These are phyloP conservation scores for Cossypha heuglini DNA, from an alignment of 2,797 vertebrate species.

Conservation along the genomic window DNA sequence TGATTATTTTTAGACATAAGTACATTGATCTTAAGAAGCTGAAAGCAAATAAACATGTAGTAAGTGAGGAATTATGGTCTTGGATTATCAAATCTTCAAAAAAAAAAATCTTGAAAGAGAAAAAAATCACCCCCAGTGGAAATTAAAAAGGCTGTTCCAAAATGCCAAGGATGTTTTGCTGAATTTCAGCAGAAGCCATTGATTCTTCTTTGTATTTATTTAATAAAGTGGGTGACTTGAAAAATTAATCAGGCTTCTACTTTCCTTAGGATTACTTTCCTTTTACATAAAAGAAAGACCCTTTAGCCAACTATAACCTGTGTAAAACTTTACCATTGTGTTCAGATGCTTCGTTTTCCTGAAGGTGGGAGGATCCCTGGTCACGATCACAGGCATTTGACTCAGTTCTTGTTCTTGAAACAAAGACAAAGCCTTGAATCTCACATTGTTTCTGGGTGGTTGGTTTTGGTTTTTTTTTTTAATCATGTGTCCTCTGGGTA, in stretches of 20 bases:
- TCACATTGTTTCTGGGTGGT: background rate
- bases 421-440: background rate
- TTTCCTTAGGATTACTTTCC: background rate
- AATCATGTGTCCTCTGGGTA: background rate
- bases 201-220: background rate
- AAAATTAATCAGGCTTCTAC: background rate
- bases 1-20: background rate
- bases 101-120: background rate
- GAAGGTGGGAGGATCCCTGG: background rate
- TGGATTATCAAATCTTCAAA: background rate
- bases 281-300: background rate
- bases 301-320: background rate
- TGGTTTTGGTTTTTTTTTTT: too few species aligned
- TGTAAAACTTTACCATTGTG: fast-evolving
- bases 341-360: background rate
- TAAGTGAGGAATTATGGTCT: background rate
- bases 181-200: background rate
- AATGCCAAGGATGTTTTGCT: background rate
- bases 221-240: background rate
- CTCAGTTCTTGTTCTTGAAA: background rate
- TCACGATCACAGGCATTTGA: background rate
- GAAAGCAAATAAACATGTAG: background rate
- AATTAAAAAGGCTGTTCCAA: background rate
- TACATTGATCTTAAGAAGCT: background rate
- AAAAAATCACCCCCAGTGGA: background rate